These are phyloP conservation scores for Graphium colonna DNA, from an alignment of 2,888 invertebrate species.

Conservation along the genomic window DNA sequence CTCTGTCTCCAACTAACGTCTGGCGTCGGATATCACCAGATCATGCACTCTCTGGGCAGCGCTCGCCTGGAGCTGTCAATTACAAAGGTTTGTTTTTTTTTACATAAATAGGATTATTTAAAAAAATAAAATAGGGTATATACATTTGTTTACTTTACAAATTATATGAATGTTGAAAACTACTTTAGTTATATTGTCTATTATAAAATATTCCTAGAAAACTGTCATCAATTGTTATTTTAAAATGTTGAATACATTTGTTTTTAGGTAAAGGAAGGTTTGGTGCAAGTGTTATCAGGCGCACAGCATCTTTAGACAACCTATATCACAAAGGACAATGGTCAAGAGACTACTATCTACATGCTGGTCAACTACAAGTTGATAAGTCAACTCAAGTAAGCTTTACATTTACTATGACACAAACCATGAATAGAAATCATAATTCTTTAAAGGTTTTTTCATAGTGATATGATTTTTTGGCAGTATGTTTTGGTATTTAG, in stretches of 20 bases:
- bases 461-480: too few relatives aligned
- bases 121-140: background rate
- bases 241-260: constrained; percentile 1
- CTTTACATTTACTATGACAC: constrained; percentile 20
- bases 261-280: constrained; percentile 74
- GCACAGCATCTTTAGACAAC: constrained; percentile 89
- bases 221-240: background rate
- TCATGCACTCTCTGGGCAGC: constrained; percentile 84
- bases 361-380: constrained; percentile 84
- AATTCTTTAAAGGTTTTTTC: too few relatives aligned
- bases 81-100: constrained; percentile 81
- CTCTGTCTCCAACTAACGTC: constrained; percentile 83
- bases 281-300: constrained; percentile 82
- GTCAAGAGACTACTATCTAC: constrained; percentile 86
- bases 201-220: too few relatives aligned
- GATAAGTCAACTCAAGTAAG: constrained; percentile 90
- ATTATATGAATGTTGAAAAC: too few relatives aligned
- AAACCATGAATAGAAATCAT: too few relatives aligned
- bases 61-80: constrained; percentile 86
- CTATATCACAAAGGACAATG: constrained; percentile 89
- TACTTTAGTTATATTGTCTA: too few relatives aligned
- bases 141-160: too few relatives aligned
- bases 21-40: constrained; percentile 86
- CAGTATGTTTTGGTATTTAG: too few relatives aligned
- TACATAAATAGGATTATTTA: background rate